Base-by-base conservation (phyloP, 2,888 invertebrate genomes). In the Perizoma flavofasciatum region DNA sequence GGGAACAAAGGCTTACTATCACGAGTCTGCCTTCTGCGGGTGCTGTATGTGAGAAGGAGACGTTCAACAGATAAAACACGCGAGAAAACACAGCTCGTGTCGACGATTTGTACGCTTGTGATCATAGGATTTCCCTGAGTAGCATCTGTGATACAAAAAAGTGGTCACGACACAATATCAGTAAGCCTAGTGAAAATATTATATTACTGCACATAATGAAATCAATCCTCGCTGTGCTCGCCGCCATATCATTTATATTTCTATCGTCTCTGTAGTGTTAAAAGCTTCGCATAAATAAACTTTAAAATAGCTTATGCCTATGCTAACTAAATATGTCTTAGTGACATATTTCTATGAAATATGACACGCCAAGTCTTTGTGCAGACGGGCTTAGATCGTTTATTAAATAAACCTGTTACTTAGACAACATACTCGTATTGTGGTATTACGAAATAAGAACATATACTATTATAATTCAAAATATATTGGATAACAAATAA, bases 21-120 rank as follows among this genome's bases (percentile, higher is more conserved):
- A 88, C 78, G 81, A 75, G 84, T 93, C 94, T 94, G 93, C 95
- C 95, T 95, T 95, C 95, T 94, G 95, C 95, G 94, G 95, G 93
- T 95, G 95, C 95, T 95, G 95, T 95, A 95, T 93, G 92, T 93
- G 95, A 95, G 95, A 95, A 95, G 95, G 95, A 95, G 95, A 95
- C 95, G 93, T 94, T 92, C 92, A 84, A 87, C 77, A 78, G 83
- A 89, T 87, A 83, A 86, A 86, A 88, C 89, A 86, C 89, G 86
- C 83, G 84, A 81, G 74, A 77, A 82, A 85, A 84, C 86, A 82
- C 86, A 85, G 85, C 86, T 85, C 86, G 89, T 88, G 90, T 89
- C 85, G 86, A 81, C 85, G 85, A 75, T 75, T 79, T 82, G 79
- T 78, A 84, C 83, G 85, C 82, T 86, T 86, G 87, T 89, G 88